Conservation (phyloP, 2,113 vertebrate species). For the Prietella phreatophila region DNA sequence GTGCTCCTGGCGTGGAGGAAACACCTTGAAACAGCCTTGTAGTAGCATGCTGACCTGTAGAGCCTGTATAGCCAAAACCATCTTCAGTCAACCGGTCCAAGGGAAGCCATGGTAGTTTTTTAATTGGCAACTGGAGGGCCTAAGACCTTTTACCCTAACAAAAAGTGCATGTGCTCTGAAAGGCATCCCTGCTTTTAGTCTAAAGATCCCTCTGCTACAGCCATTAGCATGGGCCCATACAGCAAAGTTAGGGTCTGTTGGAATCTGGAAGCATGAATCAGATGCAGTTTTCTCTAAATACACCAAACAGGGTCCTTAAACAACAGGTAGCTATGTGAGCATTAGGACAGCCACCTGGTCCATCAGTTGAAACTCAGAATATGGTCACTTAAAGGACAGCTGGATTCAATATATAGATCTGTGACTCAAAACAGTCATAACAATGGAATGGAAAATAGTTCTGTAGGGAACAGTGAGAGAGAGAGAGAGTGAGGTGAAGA, state of each 20-base stretch:
- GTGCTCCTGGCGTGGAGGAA: conserved; percentile 34
- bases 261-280: background rate
- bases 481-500: background rate
- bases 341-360: background rate
- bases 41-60: conserved; percentile 17
- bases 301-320: background rate
- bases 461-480: conserved; percentile 15
- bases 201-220: conserved; percentile 40
- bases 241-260: background rate
- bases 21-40: conserved; percentile 5
- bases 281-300: background rate
- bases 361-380: background rate
- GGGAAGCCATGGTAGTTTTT: conserved; percentile 31
- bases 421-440: conserved; percentile 24
- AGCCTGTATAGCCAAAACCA: background rate
- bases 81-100: conserved; percentile 41
- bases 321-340: background rate
- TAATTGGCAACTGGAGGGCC: conserved; percentile 2
- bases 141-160: conserved; percentile 2
- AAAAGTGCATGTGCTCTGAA: background rate
- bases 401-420: conserved; percentile 11
- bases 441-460: conserved; percentile 47
- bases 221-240: conserved; percentile 20
- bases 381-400: conserved; percentile 33
- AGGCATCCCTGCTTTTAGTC: background rate